These are phyloP conservation scores for Labia minor DNA, from an alignment of 2,888 invertebrate species.

Conservation along the genomic window DNA sequence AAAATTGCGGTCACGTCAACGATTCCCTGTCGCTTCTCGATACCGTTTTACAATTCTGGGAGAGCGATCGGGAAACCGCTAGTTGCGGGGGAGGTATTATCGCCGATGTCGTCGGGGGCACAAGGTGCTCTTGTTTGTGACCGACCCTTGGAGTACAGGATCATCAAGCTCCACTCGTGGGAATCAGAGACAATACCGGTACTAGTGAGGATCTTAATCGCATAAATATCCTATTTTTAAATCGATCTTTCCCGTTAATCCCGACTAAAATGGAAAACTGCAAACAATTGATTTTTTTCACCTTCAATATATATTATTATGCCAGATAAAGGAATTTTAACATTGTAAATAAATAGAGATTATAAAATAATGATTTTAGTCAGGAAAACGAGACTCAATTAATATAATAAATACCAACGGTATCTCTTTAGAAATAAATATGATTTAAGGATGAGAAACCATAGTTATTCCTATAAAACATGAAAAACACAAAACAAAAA, in stretches of 20 bases:
- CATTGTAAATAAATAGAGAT: too few species aligned
- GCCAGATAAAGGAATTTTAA: too few species aligned
- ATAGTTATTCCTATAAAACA: too few species aligned
- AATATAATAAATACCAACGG: too few species aligned
- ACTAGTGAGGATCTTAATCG: not conserved
- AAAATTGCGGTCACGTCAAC: not conserved
- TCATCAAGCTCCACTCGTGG: not conserved
- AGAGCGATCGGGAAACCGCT: not conserved
- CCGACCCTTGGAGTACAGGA: not conserved
- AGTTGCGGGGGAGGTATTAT: not conserved
- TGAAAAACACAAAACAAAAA: too few species aligned
- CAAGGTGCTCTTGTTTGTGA: not conserved
- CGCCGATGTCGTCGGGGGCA: not conserved
- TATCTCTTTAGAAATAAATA: too few species aligned
- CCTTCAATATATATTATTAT: not conserved
- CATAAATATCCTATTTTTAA: constrained; percentile 7
- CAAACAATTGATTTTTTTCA: not conserved
- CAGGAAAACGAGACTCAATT: too few species aligned
- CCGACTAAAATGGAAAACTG: not conserved
- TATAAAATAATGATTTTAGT: too few species aligned
- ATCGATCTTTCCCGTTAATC: not conserved
- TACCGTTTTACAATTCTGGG: not conserved
- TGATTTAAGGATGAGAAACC: too few species aligned
- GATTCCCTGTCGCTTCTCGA: not conserved
- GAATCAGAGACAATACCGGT: not conserved